A percentile compares a stretch with the other conserved stretches of the same genome.
Conservation (phyloP, 2,888 invertebrate species). For the Neocrepidodera transversa region DNA sequence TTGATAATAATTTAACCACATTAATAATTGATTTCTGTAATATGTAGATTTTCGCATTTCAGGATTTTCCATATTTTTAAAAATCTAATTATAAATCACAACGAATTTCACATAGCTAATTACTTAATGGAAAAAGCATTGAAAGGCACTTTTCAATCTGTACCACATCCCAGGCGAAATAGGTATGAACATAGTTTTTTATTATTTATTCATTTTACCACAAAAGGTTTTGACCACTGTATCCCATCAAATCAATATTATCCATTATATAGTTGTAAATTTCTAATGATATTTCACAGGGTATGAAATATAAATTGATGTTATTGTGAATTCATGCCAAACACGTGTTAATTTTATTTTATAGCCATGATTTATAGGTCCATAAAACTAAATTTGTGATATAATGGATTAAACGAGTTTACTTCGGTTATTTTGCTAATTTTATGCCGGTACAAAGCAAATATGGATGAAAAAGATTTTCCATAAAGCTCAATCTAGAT, state of each 20-base stretch:
- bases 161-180: constrained; percentile 38
- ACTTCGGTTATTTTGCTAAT: constrained; percentile 26
- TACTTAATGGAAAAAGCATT: constrained; percentile 28
- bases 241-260: constrained; percentile 43
- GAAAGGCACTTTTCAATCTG: constrained; percentile 29
- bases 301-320: constrained; percentile 53
- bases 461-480: constrained; percentile 13
- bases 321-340: constrained; percentile 49
- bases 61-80: neutral
- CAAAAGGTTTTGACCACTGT: constrained; percentile 43
- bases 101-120: constrained; percentile 17
- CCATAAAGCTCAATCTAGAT: no score
- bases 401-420: constrained; percentile 41
- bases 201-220: constrained; percentile 51
- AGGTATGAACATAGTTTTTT: constrained; percentile 42
- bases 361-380: constrained; percentile 50
- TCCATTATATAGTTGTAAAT: constrained; percentile 47
- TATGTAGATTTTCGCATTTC: no score
- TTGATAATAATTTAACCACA: no score
- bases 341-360: constrained; percentile 54
- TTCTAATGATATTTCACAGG: constrained; percentile 48
- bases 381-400: constrained; percentile 50
- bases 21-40: no score
- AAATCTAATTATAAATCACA: constrained; percentile 20
- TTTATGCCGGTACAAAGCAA: constrained; percentile 5